These are phyloP conservation scores for Sturnus vulgaris DNA, from an alignment of 2,113 vertebrate species.

Conservation along the genomic window DNA sequence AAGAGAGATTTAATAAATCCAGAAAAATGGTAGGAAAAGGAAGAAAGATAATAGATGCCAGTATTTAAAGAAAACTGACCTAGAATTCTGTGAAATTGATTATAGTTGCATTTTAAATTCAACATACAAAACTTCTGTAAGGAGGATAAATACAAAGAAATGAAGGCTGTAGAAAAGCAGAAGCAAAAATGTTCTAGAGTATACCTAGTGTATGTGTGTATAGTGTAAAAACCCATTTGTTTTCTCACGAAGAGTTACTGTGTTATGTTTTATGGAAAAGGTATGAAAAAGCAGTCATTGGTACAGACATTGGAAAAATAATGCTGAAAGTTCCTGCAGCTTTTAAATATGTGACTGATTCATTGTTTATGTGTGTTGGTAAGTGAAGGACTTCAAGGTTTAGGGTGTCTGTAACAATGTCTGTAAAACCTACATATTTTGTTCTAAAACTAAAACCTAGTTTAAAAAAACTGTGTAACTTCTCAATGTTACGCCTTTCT, in stretches of 20 bases:
- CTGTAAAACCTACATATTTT: not conserved
- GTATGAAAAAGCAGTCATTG: not conserved
- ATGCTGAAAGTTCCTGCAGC: not conserved
- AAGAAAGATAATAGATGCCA: not conserved
- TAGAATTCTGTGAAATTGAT: not conserved
- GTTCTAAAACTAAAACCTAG: not conserved
- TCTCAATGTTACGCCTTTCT: not conserved
- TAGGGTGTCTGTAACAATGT: not conserved
- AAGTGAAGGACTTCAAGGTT: not conserved
- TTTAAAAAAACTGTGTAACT: not conserved
- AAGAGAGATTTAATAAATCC: not conserved
- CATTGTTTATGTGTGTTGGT: not conserved
- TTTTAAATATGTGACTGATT: not conserved
- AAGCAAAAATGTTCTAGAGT: not conserved
- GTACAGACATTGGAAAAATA: not conserved
- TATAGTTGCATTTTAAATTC: not conserved
- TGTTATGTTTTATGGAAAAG: not conserved
- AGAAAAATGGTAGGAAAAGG: not conserved
- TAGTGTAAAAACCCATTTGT: rapidly evolving
- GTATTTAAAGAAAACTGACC: not conserved
- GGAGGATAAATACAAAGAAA: not conserved
- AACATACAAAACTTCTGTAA: not conserved
- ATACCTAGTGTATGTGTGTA: too few relatives aligned
- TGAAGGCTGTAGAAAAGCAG: not conserved
- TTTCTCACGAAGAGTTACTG: not conserved